Evolutionary conservation across 35 echinoderm and acorn worm species (phyloP).

Genomic region (Chiridota heheva): DNA sequence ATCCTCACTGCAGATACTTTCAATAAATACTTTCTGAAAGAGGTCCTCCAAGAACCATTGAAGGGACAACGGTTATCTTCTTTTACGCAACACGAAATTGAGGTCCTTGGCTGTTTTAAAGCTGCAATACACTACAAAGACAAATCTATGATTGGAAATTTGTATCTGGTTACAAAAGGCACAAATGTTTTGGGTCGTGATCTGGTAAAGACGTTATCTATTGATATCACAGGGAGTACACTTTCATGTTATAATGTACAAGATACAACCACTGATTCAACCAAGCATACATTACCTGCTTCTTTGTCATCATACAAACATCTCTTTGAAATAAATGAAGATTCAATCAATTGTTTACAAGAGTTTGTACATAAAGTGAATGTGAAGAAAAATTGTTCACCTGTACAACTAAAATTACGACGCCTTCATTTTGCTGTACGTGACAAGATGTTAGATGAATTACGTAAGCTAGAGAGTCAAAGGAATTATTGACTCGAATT

Average conservation of each 20-base stretch:
- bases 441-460: neutral
- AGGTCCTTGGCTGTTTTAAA: neutral
- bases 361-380: neutral
- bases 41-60: neutral
- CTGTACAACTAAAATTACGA: conserved; percentile 17
- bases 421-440: conserved; percentile 24
- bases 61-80: neutral
- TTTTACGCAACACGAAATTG: neutral
- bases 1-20: neutral
- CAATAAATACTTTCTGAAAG: conserved; percentile 5
- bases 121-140: neutral
- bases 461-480: conserved; percentile 4
- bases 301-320: no score
- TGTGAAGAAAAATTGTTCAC: neutral
- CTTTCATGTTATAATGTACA: no score
- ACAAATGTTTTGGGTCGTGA: no score
- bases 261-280: no score
- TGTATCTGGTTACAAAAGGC: no score
- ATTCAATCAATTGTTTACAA: neutral
- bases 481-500: conserved; percentile 45
- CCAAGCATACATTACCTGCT: no score
- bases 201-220: no score
- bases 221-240: no score
- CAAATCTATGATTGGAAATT: no score
- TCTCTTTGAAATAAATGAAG: neutral